Base-by-base conservation (phyloP, 2,797 vertebrate species). In the Botia almorhae region DNA sequence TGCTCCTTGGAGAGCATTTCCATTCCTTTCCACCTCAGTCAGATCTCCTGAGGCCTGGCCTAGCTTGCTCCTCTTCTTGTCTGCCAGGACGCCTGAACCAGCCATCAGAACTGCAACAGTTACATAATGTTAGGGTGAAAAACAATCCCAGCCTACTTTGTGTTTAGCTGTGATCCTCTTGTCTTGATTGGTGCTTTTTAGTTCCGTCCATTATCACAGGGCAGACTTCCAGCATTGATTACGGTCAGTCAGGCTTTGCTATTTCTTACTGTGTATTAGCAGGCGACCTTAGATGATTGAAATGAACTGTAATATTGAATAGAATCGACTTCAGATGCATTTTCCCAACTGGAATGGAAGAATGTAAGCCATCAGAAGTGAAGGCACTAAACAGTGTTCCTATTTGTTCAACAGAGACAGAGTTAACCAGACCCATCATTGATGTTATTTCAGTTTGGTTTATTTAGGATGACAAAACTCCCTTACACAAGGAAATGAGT, bases 11-110 rank as follows among this genome's bases (percentile, higher is more conserved):
- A 55, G 78, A 86, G 85, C 73, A 74, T 77, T 84, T 76, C 85
- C 84, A 87, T 91, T 91, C 85, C 72, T 85, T 78, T 79, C 69
- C 78, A 77, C 39, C 72, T 16, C 3, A 76, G 80, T 79, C 58
- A 81, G 53, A 71, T 80, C 83, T 79, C 75, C 55, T 71, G 76
- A 48, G 43, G 43, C 26, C 67, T 64, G 74, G 70, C 46, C 0
- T 74, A 69, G 79, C 78, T 74, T 36, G 2, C 50, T 46, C 43
- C 26, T 33, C 26, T 58, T 14, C 10, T 55, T 75, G 75, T 65
- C 80, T 86, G 78, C 61, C 81, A 79, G 79, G 83, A 80, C 61
- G 73, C 74, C 69, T 74, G 26, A 76, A 69, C 50, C 76, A 77
- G 39, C 23, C 67, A 21, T 78, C 50, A 51, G 21, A 33, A 68